phyloP scores from a whole-genome alignment of 1,140 invertebrate genomes.

The Phymastichus coffea region DNA sequence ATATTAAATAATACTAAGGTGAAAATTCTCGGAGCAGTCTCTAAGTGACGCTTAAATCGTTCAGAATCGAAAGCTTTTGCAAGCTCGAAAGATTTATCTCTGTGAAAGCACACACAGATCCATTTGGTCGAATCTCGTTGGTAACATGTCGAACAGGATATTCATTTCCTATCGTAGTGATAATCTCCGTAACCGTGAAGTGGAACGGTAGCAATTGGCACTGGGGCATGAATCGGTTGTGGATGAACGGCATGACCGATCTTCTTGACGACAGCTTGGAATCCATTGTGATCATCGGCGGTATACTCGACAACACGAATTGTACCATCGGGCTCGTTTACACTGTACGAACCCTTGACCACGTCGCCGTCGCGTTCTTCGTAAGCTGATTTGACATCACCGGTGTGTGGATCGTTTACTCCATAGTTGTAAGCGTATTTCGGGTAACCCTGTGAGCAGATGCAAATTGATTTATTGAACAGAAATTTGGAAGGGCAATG shows the following conservation, averaged over 20 bases:
- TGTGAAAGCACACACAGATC: no score
- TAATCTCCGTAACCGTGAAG: slow-evolving; percentile 26
- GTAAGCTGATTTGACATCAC: slow-evolving; percentile 53
- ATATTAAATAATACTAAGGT: slow-evolving; percentile 20
- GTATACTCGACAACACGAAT: slow-evolving; percentile 54
- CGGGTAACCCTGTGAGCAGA: slow-evolving; percentile 41
- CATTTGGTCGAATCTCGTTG: background rate
- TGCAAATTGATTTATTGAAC: no score
- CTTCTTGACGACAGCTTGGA: slow-evolving; percentile 53
- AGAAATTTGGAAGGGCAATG: no score
- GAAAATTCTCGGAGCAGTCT: no score
- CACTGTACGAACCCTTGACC: slow-evolving; percentile 53
- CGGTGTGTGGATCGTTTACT: slow-evolving; percentile 52
- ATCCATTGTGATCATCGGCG: slow-evolving; percentile 53
- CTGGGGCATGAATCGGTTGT: slow-evolving; percentile 36
- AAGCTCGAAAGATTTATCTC: no score
- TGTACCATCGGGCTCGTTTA: slow-evolving; percentile 55
- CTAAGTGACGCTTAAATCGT: no score
- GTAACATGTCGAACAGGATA: no score
- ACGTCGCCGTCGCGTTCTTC: slow-evolving; percentile 54
- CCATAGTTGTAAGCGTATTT: slow-evolving; percentile 54
- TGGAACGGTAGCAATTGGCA: no score
- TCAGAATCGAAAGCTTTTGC: no score
- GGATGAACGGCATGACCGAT: slow-evolving; percentile 50
- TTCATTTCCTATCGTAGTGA: slow-evolving; percentile 19